Conservation (phyloP, 2,888 invertebrate species). For the Torymus auratus region DNA sequence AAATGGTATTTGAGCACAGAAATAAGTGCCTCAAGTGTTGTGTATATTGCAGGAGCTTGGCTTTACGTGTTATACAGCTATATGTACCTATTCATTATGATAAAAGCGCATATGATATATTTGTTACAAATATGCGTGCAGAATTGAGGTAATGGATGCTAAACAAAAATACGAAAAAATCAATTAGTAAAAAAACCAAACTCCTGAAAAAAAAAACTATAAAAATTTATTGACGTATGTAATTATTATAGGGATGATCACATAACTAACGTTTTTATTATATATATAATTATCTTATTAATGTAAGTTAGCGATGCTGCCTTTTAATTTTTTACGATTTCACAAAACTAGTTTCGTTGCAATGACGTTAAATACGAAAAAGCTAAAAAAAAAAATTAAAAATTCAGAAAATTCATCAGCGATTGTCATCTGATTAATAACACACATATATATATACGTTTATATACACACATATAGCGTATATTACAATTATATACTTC, state of each 20-base stretch:
- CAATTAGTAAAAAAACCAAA: conserved; percentile 69
- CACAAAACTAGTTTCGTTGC: conserved; percentile 61
- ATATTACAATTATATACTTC: conserved; percentile 51
- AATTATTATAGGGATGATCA: conserved; percentile 60
- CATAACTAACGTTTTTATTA: conserved; percentile 56
- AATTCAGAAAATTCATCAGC: conserved; percentile 60
- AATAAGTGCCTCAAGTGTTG: conserved; percentile 77
- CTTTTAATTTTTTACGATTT: conserved; percentile 70
- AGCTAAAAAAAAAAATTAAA: conserved; percentile 34
- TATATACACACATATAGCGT: conserved; percentile 41
- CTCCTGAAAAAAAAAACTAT: conserved; percentile 70
- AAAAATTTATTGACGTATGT: conserved; percentile 69
- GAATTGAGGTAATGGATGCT: conserved; percentile 73
- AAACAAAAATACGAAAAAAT: conserved; percentile 62
- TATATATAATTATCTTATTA: conserved; percentile 60
- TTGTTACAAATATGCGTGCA: conserved; percentile 76
- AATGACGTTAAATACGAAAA: conserved; percentile 60
- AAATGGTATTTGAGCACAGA: conserved; percentile 76
- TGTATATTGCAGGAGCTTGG: conserved; percentile 77
- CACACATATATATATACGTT: conserved; percentile 54
- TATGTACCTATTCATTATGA: conserved; percentile 75
- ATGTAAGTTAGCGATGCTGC: conserved; percentile 74
- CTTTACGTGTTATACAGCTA: conserved; percentile 77
- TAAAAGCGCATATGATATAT: conserved; percentile 76
- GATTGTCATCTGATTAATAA: conserved; percentile 60